Percentiles rank a stretch among this genome's conserved stretches.
Conservation (phyloP, 2,113 vertebrate species). For the Oxyura jamaicensis region DNA sequence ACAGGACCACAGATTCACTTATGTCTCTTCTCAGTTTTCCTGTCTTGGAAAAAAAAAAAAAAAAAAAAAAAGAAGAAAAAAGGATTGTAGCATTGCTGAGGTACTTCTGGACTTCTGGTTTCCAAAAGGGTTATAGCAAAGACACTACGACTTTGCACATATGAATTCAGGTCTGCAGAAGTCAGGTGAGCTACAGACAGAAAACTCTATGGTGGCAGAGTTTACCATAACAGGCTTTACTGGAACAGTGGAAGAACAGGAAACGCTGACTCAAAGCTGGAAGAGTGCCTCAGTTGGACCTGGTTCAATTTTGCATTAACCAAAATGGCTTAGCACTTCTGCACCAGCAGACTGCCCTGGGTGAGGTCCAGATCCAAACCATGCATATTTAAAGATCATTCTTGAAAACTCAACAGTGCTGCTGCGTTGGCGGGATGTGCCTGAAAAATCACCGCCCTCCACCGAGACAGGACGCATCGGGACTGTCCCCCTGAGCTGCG, state of each 20-base stretch:
- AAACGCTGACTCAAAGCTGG: neutral
- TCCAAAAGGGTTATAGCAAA: neutral
- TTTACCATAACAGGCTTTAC: neutral
- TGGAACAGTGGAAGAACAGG: neutral
- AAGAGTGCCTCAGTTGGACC: accelerated
- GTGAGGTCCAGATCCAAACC: neutral
- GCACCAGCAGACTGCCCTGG: neutral
- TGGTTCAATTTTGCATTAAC: neutral
- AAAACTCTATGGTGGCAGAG: neutral
- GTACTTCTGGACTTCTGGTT: neutral
- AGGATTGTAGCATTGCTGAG: neutral
- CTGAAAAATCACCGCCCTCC: neutral
- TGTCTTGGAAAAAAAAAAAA: neutral
- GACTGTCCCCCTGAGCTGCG: neutral
- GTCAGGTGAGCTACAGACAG: neutral
- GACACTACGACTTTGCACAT: neutral
- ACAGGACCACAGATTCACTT: neutral
- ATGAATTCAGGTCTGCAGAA: neutral
- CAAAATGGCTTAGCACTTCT: neutral
- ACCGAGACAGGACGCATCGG: neutral
- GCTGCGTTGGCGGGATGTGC: neutral
- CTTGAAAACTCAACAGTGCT: neutral
- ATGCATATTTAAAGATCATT: neutral
- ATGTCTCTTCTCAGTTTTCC: neutral
- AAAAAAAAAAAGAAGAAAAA: neutral